A percentile compares a stretch with the other conserved stretches of the same genome.
These are phyloP conservation scores for Plumapathes pennacea DNA, from an alignment of 92 coral and sea anemone genomes.

Conservation along the genomic window DNA sequence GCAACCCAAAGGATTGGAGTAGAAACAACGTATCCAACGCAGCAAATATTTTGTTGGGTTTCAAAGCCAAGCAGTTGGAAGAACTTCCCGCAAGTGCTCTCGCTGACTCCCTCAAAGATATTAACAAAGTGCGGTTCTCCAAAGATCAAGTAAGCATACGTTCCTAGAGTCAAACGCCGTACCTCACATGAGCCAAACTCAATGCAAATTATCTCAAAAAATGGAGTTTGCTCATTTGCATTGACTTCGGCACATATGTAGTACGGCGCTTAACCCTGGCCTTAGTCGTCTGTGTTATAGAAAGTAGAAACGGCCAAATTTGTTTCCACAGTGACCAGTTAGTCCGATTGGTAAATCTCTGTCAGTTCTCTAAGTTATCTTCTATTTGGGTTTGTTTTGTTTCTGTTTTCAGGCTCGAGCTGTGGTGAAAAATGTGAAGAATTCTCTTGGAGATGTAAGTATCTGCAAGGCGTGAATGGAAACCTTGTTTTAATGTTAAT, in stretches of 20 bases:
- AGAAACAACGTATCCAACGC: conserved; percentile 20
- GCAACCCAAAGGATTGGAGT: conserved; percentile 20
- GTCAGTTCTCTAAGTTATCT: no score
- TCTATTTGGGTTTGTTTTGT: no score
- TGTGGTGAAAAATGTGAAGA: conserved; percentile 47
- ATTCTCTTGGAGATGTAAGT: conserved; percentile 49
- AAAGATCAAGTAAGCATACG: conserved; percentile 27
- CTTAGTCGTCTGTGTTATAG: no score
- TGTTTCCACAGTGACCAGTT: no score
- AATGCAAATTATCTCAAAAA: no score
- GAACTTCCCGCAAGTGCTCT: conserved; percentile 14
- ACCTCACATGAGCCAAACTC: no score
- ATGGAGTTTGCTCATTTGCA: no score
- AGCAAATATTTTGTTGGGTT: conserved; percentile 22
- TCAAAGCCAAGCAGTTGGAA: conserved; percentile 33
- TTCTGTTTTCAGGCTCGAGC: conserved; percentile 43
- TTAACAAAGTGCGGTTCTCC: conserved; percentile 20
- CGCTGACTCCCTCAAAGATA: conserved; percentile 8
- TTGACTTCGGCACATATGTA: no score
- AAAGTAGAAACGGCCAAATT: no score
- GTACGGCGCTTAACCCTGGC: no score
- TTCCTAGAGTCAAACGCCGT: no score
- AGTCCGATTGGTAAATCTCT: no score
- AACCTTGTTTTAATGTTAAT: background rate
- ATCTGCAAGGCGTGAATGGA: background rate